phyloP scores from a whole-genome alignment of 2,797 vertebrate genomes.

The Arrhamphus sclerolepis region DNA sequence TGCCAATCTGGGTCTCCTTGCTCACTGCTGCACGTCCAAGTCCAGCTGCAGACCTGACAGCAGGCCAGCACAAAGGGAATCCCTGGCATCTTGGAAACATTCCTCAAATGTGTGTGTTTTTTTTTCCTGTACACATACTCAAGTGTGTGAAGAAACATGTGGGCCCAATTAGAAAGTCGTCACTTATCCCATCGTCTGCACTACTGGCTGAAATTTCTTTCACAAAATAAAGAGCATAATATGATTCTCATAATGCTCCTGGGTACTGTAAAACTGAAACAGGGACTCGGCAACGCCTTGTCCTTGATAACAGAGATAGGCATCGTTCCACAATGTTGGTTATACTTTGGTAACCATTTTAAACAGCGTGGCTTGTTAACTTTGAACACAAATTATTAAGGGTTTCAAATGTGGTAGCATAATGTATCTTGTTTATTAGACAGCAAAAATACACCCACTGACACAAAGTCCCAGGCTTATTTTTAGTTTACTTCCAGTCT shows the following conservation, averaged over 20 bases:
- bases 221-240: constrained; percentile 34
- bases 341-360: constrained; percentile 7
- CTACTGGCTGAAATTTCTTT: constrained; percentile 44
- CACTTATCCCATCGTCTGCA: constrained; percentile 46
- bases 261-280: constrained; percentile 39
- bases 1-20: constrained; percentile 36
- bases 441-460: constrained; percentile 9
- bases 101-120: constrained; percentile 60
- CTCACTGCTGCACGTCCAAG: constrained; percentile 35
- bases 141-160: constrained; percentile 60
- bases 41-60: constrained; percentile 69
- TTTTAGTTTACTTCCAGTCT: constrained; percentile 29
- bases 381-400: no score
- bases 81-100: constrained; percentile 73
- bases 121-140: constrained; percentile 35
- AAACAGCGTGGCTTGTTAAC: background rate
- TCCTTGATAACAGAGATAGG: constrained; percentile 3
- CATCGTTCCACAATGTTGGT: constrained; percentile 7
- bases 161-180: constrained; percentile 57
- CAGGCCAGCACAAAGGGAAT: constrained; percentile 71
- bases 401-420: background rate
- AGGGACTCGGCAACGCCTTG: constrained; percentile 7
- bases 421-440: constrained; percentile 12
- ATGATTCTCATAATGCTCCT: constrained; percentile 32
- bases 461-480: constrained; percentile 12